These are phyloP conservation scores for Myiotriccus ornatus DNA, from an alignment of 2,797 vertebrate genomes.

Conservation along the genomic window DNA sequence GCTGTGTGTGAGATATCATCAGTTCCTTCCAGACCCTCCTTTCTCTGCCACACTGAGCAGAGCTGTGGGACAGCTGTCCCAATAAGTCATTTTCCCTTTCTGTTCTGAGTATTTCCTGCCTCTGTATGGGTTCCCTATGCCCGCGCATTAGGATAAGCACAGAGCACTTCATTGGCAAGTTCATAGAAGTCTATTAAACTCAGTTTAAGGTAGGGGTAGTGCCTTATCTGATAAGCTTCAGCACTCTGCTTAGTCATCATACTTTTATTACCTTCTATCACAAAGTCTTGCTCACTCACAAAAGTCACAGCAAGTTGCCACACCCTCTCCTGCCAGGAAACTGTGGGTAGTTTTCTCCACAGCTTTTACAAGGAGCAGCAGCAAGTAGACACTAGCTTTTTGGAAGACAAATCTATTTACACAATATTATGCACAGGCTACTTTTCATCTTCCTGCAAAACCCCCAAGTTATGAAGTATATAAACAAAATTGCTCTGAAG, in stretches of 20 bases:
- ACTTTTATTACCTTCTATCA: conserved; percentile 47
- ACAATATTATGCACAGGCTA: background rate
- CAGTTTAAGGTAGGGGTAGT: background rate
- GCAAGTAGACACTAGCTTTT: conserved; percentile 61
- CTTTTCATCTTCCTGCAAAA: background rate
- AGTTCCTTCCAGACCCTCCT: background rate
- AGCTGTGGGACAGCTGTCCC: background rate
- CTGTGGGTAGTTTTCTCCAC: conserved; percentile 73
- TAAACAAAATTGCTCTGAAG: background rate
- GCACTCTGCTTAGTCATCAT: conserved; percentile 41
- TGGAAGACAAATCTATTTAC: background rate
- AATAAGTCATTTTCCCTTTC: background rate
- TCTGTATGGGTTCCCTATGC: background rate
- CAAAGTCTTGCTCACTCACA: conserved; percentile 21
- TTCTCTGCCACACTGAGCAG: background rate
- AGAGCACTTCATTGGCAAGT: background rate
- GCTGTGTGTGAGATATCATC: background rate
- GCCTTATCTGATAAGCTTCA: conserved; percentile 55
- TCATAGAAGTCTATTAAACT: background rate
- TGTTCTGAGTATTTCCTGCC: background rate
- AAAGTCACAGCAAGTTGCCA: conserved; percentile 65
- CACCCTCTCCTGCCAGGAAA: conserved; percentile 74
- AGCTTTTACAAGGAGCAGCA: conserved; percentile 69
- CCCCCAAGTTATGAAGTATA: background rate
- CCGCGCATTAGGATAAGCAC: background rate